A percentile compares a stretch with the other conserved stretches of the same genome.
phyloP scores from a whole-genome alignment of 2,113 vertebrate genomes.

The Hyla sarda region DNA sequence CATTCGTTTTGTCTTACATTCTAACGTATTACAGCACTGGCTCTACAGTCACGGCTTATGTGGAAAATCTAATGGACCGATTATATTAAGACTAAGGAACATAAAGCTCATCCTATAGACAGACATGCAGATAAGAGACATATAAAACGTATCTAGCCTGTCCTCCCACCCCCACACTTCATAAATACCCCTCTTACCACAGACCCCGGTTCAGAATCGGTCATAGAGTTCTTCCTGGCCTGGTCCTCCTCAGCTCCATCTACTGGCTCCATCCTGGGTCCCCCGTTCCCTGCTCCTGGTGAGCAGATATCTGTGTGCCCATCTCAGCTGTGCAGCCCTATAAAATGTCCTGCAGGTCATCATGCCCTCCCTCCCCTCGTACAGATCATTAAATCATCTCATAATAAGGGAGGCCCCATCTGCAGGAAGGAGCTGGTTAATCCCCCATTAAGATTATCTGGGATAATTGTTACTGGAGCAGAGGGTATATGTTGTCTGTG shows the following conservation, averaged over 20 bases:
- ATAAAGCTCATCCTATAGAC: neutral
- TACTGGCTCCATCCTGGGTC: slow-evolving; percentile 40
- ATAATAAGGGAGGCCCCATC: slow-evolving; percentile 58
- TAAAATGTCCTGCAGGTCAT: slow-evolving; percentile 44
- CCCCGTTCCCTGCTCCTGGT: neutral
- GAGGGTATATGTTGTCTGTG: slow-evolving; percentile 48
- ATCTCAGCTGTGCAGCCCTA: slow-evolving; percentile 39
- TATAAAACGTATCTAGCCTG: neutral
- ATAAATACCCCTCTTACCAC: slow-evolving; percentile 36
- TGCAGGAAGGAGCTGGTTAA: slow-evolving; percentile 53
- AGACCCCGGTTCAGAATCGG: neutral
- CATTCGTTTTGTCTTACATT: too few species aligned
- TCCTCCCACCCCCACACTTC: neutral
- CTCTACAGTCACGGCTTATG: neutral
- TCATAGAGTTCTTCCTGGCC: neutral
- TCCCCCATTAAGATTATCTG: slow-evolving; percentile 61
- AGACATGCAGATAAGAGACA: neutral
- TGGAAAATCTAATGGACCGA: neutral
- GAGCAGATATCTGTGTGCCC: slow-evolving; percentile 34
- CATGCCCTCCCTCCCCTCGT: slow-evolving; percentile 34
- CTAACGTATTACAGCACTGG: neutral
- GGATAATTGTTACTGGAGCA: slow-evolving; percentile 56
- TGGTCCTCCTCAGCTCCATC: slow-evolving; percentile 25
- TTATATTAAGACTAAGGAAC: neutral
- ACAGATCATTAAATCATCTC: slow-evolving; percentile 58